Conservation (phyloP, 1,140 invertebrate genomes). For the Temnothorax longispinosus region DNA sequence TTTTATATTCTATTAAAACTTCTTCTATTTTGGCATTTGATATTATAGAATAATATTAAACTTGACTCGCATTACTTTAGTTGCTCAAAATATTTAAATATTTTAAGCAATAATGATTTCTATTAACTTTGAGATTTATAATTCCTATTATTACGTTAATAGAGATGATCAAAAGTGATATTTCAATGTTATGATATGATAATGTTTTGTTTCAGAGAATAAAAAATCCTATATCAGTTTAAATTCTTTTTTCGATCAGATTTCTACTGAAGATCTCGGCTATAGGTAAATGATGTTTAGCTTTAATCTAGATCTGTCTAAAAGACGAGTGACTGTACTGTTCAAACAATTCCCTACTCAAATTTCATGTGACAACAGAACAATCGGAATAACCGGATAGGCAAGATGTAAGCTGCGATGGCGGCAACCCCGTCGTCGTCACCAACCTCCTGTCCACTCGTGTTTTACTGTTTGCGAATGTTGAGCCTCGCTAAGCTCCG, state of each 20-base stretch:
- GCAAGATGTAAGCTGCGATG: conserved; percentile 50
- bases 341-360: conserved; percentile 26
- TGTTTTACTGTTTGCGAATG: conserved; percentile 80
- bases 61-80: background rate
- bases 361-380: conserved; percentile 39
- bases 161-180: background rate
- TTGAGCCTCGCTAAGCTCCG: conserved; percentile 81
- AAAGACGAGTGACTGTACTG: background rate
- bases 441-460: conserved; percentile 71
- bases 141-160: background rate
- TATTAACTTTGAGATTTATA: background rate
- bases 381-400: conserved; percentile 56
- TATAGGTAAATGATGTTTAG: background rate
- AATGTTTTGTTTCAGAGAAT: background rate
- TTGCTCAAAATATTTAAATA: background rate
- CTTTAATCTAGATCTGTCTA: background rate
- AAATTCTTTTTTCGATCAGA: background rate
- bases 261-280: background rate
- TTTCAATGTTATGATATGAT: no score
- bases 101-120: no score
- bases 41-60: background rate
- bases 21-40: background rate
- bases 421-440: conserved; percentile 16
- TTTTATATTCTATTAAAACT: background rate
- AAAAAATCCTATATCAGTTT: background rate